phyloP scores from a whole-genome alignment of 2,797 vertebrate species.

The Lagorchestes hirsutus region DNA sequence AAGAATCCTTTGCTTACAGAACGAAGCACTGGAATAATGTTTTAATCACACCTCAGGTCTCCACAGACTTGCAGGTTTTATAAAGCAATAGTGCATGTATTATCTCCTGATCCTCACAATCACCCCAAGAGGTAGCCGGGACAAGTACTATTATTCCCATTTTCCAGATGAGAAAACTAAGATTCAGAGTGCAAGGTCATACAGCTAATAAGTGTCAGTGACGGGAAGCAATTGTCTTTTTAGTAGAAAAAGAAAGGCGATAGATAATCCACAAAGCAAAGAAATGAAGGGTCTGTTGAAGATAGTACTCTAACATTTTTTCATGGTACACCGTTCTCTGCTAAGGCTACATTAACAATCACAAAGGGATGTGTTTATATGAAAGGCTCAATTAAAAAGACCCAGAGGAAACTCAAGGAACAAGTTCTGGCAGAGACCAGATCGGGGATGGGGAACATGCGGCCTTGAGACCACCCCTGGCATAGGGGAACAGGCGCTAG shows the following conservation, averaged over 20 bases:
- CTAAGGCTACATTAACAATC: not conserved
- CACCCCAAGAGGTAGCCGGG: not conserved
- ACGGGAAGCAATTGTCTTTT: not conserved
- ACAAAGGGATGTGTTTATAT: not conserved
- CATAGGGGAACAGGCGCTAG: not conserved
- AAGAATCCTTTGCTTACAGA: not conserved
- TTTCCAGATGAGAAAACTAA: not conserved
- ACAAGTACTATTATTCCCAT: not conserved
- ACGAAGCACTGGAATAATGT: not conserved
- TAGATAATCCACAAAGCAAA: not conserved
- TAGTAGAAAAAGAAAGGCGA: not conserved
- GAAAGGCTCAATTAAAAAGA: not conserved
- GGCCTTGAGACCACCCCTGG: not conserved
- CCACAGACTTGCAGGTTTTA: not conserved
- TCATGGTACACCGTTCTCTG: not conserved
- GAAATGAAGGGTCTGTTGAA: not conserved
- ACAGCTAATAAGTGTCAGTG: not conserved
- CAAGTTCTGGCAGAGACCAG: not conserved
- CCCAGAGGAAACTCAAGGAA: not conserved
- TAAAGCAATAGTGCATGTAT: not conserved
- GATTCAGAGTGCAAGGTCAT: not conserved
- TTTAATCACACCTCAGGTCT: not conserved
- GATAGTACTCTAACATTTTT: not conserved
- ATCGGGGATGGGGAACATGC: too few species aligned
- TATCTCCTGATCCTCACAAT: not conserved